These are phyloP conservation scores for Nomada fucata DNA, from an alignment of 2,888 invertebrate species.

Conservation along the genomic window DNA sequence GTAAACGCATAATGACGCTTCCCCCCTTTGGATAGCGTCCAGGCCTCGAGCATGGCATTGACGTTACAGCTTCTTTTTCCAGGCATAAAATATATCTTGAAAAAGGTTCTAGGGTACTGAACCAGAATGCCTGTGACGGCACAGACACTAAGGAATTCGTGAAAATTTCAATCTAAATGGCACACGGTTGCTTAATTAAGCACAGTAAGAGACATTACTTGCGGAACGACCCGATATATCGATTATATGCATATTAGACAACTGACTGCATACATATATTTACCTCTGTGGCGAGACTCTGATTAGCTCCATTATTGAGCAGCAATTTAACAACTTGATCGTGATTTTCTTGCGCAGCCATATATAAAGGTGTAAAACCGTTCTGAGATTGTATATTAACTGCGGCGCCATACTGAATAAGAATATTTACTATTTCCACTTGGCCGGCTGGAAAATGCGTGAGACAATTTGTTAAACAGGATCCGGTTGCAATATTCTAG, in stretches of 20 bases:
- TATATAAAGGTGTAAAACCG: conserved; percentile 99
- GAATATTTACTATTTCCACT: conserved; percentile 95
- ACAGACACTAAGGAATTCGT: too few species aligned
- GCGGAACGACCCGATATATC: not conserved
- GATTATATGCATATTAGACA: not conserved
- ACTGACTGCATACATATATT: conserved; percentile 38
- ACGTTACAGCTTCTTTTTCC: too few species aligned
- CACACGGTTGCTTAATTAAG: not conserved
- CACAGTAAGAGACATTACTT: too few species aligned
- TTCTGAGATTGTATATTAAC: conserved; percentile 98
- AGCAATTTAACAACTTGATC: conserved; percentile 96
- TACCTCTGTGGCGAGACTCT: conserved; percentile 97
- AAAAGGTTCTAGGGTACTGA: too few species aligned
- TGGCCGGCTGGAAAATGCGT: conserved; percentile 91
- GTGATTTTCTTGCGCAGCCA: conserved; percentile 99
- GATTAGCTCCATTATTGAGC: conserved; percentile 96
- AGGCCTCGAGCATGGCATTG: too few species aligned
- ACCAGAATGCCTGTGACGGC: too few species aligned
- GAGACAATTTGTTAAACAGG: not conserved
- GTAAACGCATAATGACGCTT: too few species aligned
- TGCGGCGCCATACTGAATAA: conserved; percentile 95
- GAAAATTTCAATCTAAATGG: too few species aligned
- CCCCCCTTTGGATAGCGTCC: too few species aligned
- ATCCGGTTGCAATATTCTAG: not conserved
- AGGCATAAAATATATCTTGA: too few species aligned